These are phyloP conservation scores for Scomber japonicus DNA, from an alignment of 2,113 vertebrate genomes.

Conservation along the genomic window DNA sequence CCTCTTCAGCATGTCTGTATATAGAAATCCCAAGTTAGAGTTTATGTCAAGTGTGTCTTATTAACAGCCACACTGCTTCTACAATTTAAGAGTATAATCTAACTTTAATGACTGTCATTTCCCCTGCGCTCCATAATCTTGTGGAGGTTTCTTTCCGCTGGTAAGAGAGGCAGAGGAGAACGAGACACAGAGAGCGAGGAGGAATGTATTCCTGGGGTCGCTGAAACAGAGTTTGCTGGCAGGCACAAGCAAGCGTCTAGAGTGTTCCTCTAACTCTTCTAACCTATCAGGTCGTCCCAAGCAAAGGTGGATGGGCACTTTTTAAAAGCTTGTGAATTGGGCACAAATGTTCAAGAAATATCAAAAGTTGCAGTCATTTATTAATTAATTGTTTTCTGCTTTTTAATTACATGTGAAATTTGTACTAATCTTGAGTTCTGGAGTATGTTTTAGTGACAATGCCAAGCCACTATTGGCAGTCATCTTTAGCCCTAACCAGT, in stretches of 20 bases:
- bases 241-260: neutral
- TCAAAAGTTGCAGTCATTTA: neutral
- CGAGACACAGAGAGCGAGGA: slow-evolving; percentile 27
- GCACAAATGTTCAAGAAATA: neutral
- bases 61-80: slow-evolving; percentile 54
- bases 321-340: neutral
- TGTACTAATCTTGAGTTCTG: neutral
- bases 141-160: slow-evolving; percentile 66
- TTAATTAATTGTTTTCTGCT: neutral
- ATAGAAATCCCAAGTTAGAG: slow-evolving; percentile 25
- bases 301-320: neutral
- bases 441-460: neutral
- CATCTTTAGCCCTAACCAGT: neutral
- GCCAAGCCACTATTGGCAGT: neutral
- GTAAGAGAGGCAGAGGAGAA: slow-evolving; percentile 25
- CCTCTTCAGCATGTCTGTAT: slow-evolving; percentile 12
- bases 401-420: neutral
- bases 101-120: slow-evolving; percentile 76
- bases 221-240: slow-evolving; percentile 45
- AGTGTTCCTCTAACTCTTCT: slow-evolving; percentile 31
- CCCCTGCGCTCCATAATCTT: slow-evolving; percentile 68
- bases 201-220: slow-evolving; percentile 70
- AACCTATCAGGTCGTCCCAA: neutral
- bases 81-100: slow-evolving; percentile 66
- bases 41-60: slow-evolving; percentile 41